Evolutionary conservation across 1,140 invertebrate species (phyloP), one percentile per base, ranked within the genome.

Genomic region (Brachionus rotundiformis): DNA sequence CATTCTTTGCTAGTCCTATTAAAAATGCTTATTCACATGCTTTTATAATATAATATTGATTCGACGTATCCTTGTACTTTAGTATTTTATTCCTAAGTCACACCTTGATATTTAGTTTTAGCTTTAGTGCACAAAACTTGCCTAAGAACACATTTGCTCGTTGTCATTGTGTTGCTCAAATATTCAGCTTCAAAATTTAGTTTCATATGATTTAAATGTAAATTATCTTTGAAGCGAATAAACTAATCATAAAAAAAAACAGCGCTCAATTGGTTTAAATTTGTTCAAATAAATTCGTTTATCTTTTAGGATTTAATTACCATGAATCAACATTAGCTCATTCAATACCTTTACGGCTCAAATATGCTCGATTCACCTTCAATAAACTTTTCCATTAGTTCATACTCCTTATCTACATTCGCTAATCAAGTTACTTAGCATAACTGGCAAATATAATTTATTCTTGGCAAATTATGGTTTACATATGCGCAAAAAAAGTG

Each of bases 81-180:
- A 61, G 11, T 39, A 23, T 23, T 61, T 61, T 27, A 25, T 25
- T 27, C 10, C 23, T 61, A 25, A 61, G 59, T 61, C 29, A 68
- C 16, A 68, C 63, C 63, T 68, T 68, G 63, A 68, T 68, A 36
- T 68, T 68, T 68, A 31, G 36, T 68, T 68, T 68, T 68, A 16
- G 63, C 29, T 29, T 63, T 63, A 63, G 25, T n/a, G 29, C 61
- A 68, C 33, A n/a, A 19, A 31, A 10, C 29, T 13, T 63, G 59
- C 7, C 59, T 63, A 31, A 63, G 13, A 29, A 33, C 29, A 68
- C n/a, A n/a, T n/a, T n/a, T n/a, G 16, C 63, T 36, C n/a, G n/a
- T n/a, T 29, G 61, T 54, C 47, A 16, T 54, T 8, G 47, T 7
- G 47, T 54, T 54, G 47, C 47, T 54, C 47, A 54, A 54, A n/a